A percentile compares a stretch with the other conserved stretches of the same genome.
phyloP scores from a whole-genome alignment of 2,888 invertebrate genomes.

The Acanthosepion lycidas region DNA sequence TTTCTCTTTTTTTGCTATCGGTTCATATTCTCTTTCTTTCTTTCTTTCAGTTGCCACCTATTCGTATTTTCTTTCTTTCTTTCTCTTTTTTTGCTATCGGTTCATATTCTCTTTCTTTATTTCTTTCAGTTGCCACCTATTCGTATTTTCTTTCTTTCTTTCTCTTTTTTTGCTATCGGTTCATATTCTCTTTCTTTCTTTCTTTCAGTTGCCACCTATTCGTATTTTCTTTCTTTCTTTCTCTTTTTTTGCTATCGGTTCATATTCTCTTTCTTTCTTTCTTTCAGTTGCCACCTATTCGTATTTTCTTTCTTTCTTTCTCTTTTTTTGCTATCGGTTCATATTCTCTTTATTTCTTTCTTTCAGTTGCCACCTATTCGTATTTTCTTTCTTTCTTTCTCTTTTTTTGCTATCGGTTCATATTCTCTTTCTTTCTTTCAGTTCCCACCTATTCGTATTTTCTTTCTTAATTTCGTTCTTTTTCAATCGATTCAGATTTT shows the following conservation, averaged over 20 bases:
- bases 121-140: not conserved
- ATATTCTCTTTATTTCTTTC: not conserved
- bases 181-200: not conserved
- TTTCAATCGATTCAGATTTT: too few relatives aligned
- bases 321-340: rapidly evolving
- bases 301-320: too few relatives aligned
- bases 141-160: not conserved
- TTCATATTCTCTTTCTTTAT: too few relatives aligned
- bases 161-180: too few relatives aligned
- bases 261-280: too few relatives aligned
- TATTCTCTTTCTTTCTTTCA: not conserved
- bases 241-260: not conserved
- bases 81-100: too few relatives aligned
- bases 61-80: not conserved
- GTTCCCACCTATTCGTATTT: not conserved
- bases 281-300: too few relatives aligned
- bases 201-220: not conserved
- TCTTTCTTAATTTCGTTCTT: not conserved
- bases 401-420: too few relatives aligned
- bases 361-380: not conserved
- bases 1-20: too few relatives aligned
- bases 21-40: not conserved
- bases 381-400: not conserved
- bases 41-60: not conserved
- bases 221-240: not conserved